Base-by-base conservation (phyloP, 2,113 vertebrate species). In the Chionodraco myersi region DNA sequence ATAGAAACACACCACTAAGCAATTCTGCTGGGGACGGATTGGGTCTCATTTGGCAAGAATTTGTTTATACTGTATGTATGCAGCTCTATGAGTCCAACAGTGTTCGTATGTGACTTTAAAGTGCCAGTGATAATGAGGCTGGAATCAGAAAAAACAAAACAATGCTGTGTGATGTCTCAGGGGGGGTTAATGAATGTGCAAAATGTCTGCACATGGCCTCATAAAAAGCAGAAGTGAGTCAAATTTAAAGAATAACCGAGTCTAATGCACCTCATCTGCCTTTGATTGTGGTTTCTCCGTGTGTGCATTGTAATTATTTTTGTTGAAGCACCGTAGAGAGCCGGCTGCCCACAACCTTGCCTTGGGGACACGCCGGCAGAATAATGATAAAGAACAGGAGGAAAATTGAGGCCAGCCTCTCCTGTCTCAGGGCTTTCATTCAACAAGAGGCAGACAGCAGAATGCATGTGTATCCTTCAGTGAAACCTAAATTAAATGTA, bases 401-500 rank as follows among this genome's bases (percentile, higher is more conserved):
- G 66, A 72, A 88, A 85, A 86, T 83, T 78, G 74, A 87, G 79
- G 84, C 64, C 65, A 75, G 67, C 65, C 57, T 86, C 76, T 58
- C 16, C 69, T 26, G 68, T 79, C 47, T 74, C 53, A 11, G 68
- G 72, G 88, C 83, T 91, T 80, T 82, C 69, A 76, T 85, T 84
- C 6, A 4, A 73, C 84, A 83, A 57, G 75, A 86, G 78, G 85
- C 79, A 80, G 77, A 72, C 71, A 36, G 62, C 63, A 73, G 61
- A 77, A 70, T 65, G 53, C 36, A 41, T 41, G 7, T 77, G 79
- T 76, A 73, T 89, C 73, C 68, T 83, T 83, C 69, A 77, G 79
- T 53, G 76, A 86, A 84, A 79, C 58, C 63, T 76, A 84, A 89
- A 92, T 91, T 86, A 89, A 88, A 91, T 88, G 73, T 82, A 79